Percentiles rank a stretch among this genome's conserved stretches.
phyloP scores from a whole-genome alignment of 2,113 vertebrate species.

The Mellivora capensis region DNA sequence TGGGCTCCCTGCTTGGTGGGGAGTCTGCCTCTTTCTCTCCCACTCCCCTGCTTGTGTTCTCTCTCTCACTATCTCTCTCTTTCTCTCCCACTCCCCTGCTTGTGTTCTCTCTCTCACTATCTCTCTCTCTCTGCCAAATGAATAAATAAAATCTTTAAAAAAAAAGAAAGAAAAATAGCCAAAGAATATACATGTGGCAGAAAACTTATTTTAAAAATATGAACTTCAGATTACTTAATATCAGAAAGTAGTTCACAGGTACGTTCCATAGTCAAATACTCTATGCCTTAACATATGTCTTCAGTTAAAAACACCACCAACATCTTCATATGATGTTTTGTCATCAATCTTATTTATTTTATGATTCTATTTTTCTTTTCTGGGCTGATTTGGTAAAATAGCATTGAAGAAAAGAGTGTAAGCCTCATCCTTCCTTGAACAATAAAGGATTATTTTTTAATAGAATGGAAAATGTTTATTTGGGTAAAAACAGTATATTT shows the following conservation, averaged over 20 bases:
- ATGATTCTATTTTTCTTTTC: neutral
- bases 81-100: too few species aligned
- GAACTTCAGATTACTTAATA: neutral
- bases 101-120: too few species aligned
- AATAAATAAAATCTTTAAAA: too few species aligned
- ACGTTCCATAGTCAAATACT: neutral
- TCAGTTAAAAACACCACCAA: neutral
- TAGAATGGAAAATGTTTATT: neutral
- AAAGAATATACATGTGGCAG: neutral
- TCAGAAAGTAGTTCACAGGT: neutral
- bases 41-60: too few species aligned
- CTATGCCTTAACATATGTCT: neutral
- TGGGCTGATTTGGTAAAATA: neutral
- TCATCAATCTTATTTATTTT: slow-evolving; percentile 5
- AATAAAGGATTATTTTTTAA: neutral
- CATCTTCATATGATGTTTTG: neutral
- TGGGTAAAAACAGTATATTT: neutral
- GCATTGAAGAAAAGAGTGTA: neutral
- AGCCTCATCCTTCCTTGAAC: neutral
- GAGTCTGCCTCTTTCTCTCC: too few species aligned
- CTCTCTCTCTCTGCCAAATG: too few species aligned
- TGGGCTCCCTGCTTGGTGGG: too few species aligned
- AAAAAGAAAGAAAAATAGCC: neutral
- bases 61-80: too few species aligned
- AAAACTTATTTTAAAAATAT: neutral